Evolutionary conservation across 1,140 invertebrate species (phyloP).

Genomic region (Trichonephila clavipes): DNA sequence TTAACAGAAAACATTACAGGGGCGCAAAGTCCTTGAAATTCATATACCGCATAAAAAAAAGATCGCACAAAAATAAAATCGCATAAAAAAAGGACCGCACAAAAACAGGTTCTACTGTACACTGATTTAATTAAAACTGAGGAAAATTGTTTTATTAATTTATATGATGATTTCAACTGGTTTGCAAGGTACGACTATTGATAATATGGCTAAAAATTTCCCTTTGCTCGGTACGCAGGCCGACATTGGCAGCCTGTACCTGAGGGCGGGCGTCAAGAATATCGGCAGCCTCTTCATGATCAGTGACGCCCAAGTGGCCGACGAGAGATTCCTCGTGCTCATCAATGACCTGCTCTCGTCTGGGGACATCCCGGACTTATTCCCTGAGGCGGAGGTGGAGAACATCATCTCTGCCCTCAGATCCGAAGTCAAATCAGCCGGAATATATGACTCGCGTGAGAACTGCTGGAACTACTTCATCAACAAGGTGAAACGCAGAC

Average conservation of each 20-base stretch:
- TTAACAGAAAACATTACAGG: no score
- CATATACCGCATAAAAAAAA: no score
- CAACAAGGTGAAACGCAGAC: conserved; percentile 92
- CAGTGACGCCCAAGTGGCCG: conserved; percentile 97
- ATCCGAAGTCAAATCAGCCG: conserved; percentile 92
- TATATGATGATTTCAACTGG: no score
- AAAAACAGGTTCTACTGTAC: no score
- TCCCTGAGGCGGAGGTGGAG: conserved; percentile 97
- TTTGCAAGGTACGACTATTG: no score
- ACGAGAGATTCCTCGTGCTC: conserved; percentile 96
- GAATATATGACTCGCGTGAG: conserved; percentile 92
- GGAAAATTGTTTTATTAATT: no score
- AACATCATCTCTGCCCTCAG: conserved; percentile 94
- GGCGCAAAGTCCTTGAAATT: no score
- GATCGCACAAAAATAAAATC: no score
- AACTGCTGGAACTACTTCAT: conserved; percentile 99
- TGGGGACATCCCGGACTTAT: conserved; percentile 96
- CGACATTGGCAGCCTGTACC: conserved; percentile 91
- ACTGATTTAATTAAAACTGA: no score
- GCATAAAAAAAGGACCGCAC: no score
- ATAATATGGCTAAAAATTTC: no score
- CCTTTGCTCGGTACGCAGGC: conserved; percentile 81
- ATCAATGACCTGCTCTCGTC: conserved; percentile 97
- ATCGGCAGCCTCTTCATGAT: conserved; percentile 96
- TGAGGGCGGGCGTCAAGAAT: conserved; percentile 96